These are phyloP conservation scores for Radopholus similis DNA, from an alignment of 1,140 invertebrate species.

Conservation along the genomic window DNA sequence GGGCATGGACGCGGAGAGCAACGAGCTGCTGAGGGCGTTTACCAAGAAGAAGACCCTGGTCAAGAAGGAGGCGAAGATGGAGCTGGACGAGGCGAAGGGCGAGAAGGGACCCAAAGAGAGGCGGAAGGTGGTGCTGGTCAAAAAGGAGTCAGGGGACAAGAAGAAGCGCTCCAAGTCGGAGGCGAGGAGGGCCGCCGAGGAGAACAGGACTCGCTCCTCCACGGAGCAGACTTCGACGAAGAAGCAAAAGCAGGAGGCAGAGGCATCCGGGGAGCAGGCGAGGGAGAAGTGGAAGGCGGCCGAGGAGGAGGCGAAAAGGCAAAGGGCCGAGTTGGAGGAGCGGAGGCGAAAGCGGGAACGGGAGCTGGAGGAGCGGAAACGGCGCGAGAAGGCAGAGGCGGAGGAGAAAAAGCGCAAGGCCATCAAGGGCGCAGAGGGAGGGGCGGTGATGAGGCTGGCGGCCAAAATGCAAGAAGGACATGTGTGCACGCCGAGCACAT, in stretches of 20 bases:
- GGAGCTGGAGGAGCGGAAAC: not conserved
- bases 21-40: constrained; percentile 32
- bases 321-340: not conserved
- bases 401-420: too few relatives aligned
- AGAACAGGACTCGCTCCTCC: constrained; percentile 8
- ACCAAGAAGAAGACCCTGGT: not conserved
- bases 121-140: not conserved
- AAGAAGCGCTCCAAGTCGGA: constrained; percentile 19
- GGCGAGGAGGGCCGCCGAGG: not conserved
- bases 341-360: not conserved
- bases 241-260: constrained; percentile 1
- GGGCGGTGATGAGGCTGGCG: not conserved
- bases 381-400: too few relatives aligned
- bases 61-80: not conserved
- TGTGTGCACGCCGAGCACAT: not conserved
- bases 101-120: constrained; percentile 18
- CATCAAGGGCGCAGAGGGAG: not conserved
- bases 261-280: not conserved
- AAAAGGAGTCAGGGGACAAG: not conserved
- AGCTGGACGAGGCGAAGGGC: constrained; percentile 12
- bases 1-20: not conserved
- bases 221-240: constrained; percentile 19
- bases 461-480: not conserved
- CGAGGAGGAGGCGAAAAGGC: not conserved
- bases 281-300: not conserved